Base-by-base conservation (phyloP, 2,888 invertebrate species). In the Pristionchus japonicus region DNA sequence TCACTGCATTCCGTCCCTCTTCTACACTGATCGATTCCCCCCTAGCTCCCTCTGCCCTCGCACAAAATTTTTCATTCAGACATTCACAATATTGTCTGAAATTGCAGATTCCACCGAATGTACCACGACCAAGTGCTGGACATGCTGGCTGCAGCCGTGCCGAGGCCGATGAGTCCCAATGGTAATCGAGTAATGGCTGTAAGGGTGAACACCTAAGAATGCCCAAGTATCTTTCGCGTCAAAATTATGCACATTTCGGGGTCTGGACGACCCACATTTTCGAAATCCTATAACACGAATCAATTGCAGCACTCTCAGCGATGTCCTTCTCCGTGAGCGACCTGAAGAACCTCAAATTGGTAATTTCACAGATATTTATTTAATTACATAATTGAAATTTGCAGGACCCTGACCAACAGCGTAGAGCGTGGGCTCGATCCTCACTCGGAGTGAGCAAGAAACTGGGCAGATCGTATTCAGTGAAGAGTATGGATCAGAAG, bases 401-500 rank as follows among this genome's bases (percentile, higher is more conserved):
- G 20, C 13, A 91, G 91, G 91, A 91, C 88, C 89, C 90, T 4
- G 92, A 91, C 27, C 88, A 90, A 57, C 91, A 92, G 67, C 87
- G 92, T 27, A 87, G 92, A 9, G 93, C 93, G 3, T 93, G 93
- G 93, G 93, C 92, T 49, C 91, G 93, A 17, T 93, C 93, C 64
- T 94, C 93, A 17, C 90, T 92, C 17, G 88, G 93, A 34, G 92
- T 90, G 57, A 90, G 89, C 70, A 93, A 92, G 86, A 91, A 90
- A 61, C 85, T 92, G n/a, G 94, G 94, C 67, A 91, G 91, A 84
- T 94, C 94, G n/a, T 94, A 94, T 88, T 93, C 93, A 9, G 91
- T 93, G 70, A 89, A 91, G 74, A 92, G 92, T 85, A 89, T 88
- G 86, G 92, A 94, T 43, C 89, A 92, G 47, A 90, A 92, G 52